Evolutionary conservation across 2,113 vertebrate genomes (phyloP).

Genomic region (Dicaeum eximium): DNA sequence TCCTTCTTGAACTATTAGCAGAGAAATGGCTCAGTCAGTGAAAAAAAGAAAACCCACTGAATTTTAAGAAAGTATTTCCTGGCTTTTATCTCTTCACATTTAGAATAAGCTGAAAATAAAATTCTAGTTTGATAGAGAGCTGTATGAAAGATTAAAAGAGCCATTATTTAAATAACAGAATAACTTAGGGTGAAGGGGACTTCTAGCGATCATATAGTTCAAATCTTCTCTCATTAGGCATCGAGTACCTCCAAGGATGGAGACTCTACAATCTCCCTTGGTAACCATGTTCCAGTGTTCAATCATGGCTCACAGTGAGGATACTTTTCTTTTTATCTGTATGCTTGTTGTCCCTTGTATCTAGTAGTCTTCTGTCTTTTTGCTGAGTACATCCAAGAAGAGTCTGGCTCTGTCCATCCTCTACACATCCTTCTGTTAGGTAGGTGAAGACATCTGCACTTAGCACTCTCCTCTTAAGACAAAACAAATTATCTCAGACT

Average conservation of each 20-base stretch:
- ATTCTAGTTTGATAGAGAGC: not conserved
- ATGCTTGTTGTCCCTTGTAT: not conserved
- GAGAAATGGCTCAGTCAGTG: not conserved
- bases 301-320: not conserved
- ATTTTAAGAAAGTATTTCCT: not conserved
- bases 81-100: not conserved
- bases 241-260: not conserved
- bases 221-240: not conserved
- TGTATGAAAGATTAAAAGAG: not conserved
- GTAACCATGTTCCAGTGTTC: not conserved
- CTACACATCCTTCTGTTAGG: not conserved
- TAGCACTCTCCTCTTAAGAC: not conserved
- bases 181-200: not conserved
- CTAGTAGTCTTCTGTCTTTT: not conserved
- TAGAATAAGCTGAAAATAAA: not conserved
- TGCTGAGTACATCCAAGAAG: not conserved
- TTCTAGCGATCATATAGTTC: not conserved
- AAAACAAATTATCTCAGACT: not conserved
- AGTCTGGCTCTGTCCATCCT: not conserved
- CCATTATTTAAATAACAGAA: not conserved
- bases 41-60: not conserved
- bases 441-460: not conserved
- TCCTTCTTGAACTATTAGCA: not conserved
- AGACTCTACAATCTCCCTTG: not conserved
- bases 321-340: not conserved